These are phyloP conservation scores for Cancer borealis DNA, from an alignment of 2,888 invertebrate genomes.

Conservation along the genomic window DNA sequence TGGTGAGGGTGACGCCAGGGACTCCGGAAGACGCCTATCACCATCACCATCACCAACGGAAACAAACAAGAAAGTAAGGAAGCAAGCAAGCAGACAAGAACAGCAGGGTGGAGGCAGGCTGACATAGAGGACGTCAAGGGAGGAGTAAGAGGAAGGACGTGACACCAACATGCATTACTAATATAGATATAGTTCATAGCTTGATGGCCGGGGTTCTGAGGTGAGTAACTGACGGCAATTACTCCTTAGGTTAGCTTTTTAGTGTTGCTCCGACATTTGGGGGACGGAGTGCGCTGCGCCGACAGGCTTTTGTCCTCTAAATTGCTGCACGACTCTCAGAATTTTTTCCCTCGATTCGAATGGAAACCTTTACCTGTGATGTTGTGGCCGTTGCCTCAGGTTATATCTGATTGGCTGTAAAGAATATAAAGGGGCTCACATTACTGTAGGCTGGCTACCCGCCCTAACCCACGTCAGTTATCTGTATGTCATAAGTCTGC, in stretches of 20 bases:
- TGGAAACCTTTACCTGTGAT: background rate
- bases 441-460: background rate
- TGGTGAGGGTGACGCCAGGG: background rate
- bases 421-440: constrained; percentile 3
- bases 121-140: background rate
- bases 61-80: background rate
- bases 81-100: background rate
- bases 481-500: background rate
- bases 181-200: background rate
- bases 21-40: background rate
- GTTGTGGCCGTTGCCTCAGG: background rate
- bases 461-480: background rate
- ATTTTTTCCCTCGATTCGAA: background rate
- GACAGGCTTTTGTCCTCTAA: background rate
- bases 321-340: background rate
- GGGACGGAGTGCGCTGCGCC: background rate
- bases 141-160: background rate
- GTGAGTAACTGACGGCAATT: background rate
- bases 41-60: background rate
- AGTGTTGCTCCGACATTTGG: background rate
- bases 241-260: background rate
- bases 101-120: background rate
- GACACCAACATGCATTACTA: background rate
- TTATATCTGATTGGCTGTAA: background rate
- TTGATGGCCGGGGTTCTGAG: background rate